A percentile compares a stretch with the other conserved stretches of the same genome.
Evolutionary conservation across 2,888 invertebrate genomes (phyloP).

Genomic region (Tineola bisselliella): DNA sequence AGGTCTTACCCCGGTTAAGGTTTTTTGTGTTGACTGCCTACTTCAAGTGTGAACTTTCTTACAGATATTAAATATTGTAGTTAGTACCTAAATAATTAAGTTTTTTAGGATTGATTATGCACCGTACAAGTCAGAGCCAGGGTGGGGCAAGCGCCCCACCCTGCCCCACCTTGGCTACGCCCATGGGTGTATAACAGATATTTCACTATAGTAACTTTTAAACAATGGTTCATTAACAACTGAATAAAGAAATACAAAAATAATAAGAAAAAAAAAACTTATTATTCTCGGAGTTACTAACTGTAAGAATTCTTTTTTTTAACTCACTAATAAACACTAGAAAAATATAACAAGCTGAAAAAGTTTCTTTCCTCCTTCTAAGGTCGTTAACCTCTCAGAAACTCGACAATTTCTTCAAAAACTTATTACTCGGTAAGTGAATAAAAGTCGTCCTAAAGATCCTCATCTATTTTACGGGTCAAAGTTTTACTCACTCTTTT

Average conservation of each 20-base stretch:
- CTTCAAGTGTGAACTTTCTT: too few species aligned
- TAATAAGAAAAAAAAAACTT: not conserved
- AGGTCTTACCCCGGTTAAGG: too few species aligned
- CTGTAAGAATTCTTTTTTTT: not conserved
- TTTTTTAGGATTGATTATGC: too few species aligned
- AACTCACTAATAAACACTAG: constrained; percentile 1
- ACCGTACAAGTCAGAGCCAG: too few species aligned
- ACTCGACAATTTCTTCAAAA: constrained; percentile 5
- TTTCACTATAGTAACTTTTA: too few species aligned
- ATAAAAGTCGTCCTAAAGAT: constrained; percentile 38
- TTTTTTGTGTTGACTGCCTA: too few species aligned
- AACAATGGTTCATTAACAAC: too few species aligned
- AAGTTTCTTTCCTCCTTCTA: not conserved
- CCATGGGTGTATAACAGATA: too few species aligned
- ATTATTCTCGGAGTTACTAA: not conserved
- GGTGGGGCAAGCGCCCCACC: too few species aligned
- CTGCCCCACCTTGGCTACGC: too few species aligned
- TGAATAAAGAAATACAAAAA: not conserved
- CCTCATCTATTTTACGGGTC: constrained; percentile 56
- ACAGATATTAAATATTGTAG: too few species aligned
- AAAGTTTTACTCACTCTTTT: constrained; percentile 60
- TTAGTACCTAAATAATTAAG: too few species aligned
- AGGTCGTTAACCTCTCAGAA: not conserved
- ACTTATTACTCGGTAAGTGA: constrained; percentile 53
- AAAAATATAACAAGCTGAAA: constrained; percentile 5